Base-by-base conservation (phyloP, 2,797 vertebrate genomes). In the Chelonia mydas region DNA sequence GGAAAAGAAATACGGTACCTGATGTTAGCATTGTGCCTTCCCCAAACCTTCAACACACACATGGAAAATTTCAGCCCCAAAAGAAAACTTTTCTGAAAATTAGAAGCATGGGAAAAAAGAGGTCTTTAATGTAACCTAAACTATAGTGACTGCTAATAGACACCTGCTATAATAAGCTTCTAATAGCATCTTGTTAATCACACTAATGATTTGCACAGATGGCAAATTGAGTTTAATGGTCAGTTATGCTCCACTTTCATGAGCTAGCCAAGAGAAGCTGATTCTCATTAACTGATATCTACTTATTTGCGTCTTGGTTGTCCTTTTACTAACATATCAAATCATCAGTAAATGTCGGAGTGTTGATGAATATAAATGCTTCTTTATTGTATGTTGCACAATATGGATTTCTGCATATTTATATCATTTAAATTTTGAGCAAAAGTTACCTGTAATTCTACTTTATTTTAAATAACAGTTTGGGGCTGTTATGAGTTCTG, bases 131-230 rank as follows among this genome's bases (percentile, higher is more conserved):
- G 5, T 81, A 84, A 81, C 8, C 17, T 88, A 54, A 88, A 81
- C 76, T 83, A 49, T 6, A 88, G 81, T 41, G 1, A 90, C 33
- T 37, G 55, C 28, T 76, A 28, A 88, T n/a, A 54, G 49, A 8
- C 47, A 51, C 21, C 50, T 81, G 21, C 25, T 55, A 82, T 92
- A 96, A 92, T 59, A 93, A 92, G 5, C 72, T 87, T 86, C 81
- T 83, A 88, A 2, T 45, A 78, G 31, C 53, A 84, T 72, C n/a
- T 91, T 88, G 77, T 85, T 91, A 81, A 27, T 81, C 28, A 86
- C 2, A 11, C 6, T 21, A 47, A 59, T 51, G 21, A 83, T 90
- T 89, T 88, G 21, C 78, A 72, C 51, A 92, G 90, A 80, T 59
- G 28, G 54, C 8, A 91, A 95, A 50, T 27, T 4, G 31, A 0